Base-by-base conservation (phyloP, 2,797 vertebrate genomes). In the Gallinago solitaria region DNA sequence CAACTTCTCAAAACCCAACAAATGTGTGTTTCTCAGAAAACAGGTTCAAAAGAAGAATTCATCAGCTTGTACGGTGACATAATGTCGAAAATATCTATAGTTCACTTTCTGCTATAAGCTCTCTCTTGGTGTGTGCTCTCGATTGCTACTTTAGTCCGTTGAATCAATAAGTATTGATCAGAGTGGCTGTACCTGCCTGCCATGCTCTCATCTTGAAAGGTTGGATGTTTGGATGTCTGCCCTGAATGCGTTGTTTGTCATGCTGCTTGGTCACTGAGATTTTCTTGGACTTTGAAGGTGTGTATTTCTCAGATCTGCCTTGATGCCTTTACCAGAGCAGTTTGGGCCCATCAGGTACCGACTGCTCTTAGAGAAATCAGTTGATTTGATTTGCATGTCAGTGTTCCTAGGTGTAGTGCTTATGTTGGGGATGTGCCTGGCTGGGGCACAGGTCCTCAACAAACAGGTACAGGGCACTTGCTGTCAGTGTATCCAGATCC, bases 21-120 rank as follows among this genome's bases (percentile, higher is more conserved):
- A 19, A 54, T 0, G 16, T 0, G 3, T 16, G 1, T 57, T 9
- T 68, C 50, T 13, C 1, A 7, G 43, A 14, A 80, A 77, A 56
- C 41, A 12, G 79, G 18, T 9, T 54, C 54, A 16, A 89, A 51
- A 56, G 13, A 63, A 57, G 48, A 21, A 51, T 25, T 70, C 5
- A 2, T 39, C 2, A 7, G 9, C 3, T 77, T n/a, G 3, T 0
- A 2, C 5, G 4, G 47, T 57, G 54, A 9, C 0, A 2, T 7
- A 63, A 45, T 5, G 2, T 32, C 32, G 47, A 7, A 63, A 1
- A 74, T 30, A 4, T 17, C 6, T 7, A 5, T 24, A 45, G 51
- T 8, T 35, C 7, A 0, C 9, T 51, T 37, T 47, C 6, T 45
- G 39, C 68, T 59, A 0, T 35, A 16, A 77, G 60, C 53, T 33